Percentiles rank a stretch among this genome's conserved stretches.
Evolutionary conservation across 1,140 invertebrate genomes (phyloP).

Genomic region (Nasonia longicornis): DNA sequence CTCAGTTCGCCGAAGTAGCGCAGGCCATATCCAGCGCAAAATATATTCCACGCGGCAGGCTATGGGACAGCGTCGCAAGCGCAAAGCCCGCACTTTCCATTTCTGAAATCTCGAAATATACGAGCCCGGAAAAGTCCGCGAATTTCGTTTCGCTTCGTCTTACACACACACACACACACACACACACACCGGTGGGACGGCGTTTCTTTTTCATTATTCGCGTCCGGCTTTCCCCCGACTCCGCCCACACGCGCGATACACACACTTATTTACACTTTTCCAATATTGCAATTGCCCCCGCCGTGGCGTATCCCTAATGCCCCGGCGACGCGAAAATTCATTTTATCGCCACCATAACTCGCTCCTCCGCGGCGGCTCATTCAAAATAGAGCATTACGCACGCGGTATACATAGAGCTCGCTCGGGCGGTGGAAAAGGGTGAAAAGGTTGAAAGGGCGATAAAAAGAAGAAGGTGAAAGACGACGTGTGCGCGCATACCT

Average conservation of each 20-base stretch:
- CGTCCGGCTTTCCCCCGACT: not conserved
- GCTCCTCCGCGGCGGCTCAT: not conserved
- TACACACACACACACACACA: not conserved
- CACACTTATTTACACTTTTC: slow-evolving; percentile 54
- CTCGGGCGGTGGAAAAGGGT: not conserved
- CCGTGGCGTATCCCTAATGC: slow-evolving; percentile 45
- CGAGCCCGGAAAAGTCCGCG: not conserved
- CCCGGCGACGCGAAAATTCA: slow-evolving; percentile 53
- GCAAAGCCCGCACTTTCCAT: not conserved
- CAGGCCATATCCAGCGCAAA: not conserved
- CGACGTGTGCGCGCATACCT: slow-evolving; percentile 14
- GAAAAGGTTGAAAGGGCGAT: not conserved
- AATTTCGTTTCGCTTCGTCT: not conserved
- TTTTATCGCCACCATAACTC: slow-evolving; percentile 43
- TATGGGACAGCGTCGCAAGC: not conserved
- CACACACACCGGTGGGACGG: no score
- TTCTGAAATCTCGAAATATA: not conserved
- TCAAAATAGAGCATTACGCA: not conserved
- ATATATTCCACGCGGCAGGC: not conserved
- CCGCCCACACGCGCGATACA: not conserved
- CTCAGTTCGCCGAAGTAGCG: not conserved
- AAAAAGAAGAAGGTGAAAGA: not conserved
- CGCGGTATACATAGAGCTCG: no score
- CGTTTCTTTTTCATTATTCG: not conserved
- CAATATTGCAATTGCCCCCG: slow-evolving; percentile 49